phyloP scores from a whole-genome alignment of 2,113 vertebrate species.

The Antechinus stuartii region DNA sequence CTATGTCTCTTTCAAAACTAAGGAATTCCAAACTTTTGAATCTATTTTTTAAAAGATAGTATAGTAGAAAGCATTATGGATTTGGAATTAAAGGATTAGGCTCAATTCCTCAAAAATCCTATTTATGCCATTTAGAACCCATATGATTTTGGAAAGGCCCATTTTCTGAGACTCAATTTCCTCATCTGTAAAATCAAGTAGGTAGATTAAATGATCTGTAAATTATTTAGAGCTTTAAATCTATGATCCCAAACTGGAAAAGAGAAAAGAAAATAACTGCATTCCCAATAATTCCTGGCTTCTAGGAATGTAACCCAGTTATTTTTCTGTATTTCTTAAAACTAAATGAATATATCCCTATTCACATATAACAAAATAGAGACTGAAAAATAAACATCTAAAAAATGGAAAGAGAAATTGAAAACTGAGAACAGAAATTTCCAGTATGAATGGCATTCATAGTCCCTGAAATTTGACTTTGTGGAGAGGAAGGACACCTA shows the following conservation, averaged over 20 bases:
- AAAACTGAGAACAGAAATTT: neutral
- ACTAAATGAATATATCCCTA: neutral
- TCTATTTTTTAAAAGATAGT: neutral
- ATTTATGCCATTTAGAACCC: neutral
- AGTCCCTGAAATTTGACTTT: neutral
- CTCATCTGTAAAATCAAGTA: neutral
- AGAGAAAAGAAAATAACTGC: neutral
- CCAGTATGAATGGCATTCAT: neutral
- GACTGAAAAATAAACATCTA: neutral
- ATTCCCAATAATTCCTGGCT: neutral
- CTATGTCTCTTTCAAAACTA: neutral
- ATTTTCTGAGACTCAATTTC: neutral
- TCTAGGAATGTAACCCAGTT: neutral
- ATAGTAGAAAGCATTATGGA: neutral
- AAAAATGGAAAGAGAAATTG: neutral
- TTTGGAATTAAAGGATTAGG: neutral
- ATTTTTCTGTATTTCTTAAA: neutral
- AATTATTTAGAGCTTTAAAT: neutral
- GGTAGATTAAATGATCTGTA: neutral
- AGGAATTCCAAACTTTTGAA: neutral
- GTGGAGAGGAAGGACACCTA: constrained; percentile 41
- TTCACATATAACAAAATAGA: neutral
- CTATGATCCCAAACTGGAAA: neutral
- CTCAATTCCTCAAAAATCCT: neutral
- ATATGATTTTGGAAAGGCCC: neutral